phyloP scores from a whole-genome alignment of 2,797 vertebrate genomes.

The Coregonus ussuriensis region DNA sequence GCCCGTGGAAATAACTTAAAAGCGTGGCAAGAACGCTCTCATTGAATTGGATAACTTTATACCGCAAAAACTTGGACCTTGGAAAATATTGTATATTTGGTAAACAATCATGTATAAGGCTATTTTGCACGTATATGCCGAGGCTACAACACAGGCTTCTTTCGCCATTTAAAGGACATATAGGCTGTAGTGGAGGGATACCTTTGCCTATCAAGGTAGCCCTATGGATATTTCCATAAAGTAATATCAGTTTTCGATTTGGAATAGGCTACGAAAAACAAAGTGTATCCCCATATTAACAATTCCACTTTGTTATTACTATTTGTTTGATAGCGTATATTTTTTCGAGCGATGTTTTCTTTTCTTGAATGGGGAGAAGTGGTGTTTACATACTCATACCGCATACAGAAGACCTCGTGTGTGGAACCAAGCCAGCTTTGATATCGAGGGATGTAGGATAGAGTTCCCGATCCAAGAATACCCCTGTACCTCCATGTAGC shows the following conservation, averaged over 20 bases:
- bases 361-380: conserved; percentile 37
- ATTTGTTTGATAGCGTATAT: conserved; percentile 8
- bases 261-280: conserved; percentile 80
- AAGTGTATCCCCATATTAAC: not conserved
- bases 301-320: not conserved
- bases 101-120: not conserved
- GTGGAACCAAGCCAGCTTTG: conserved; percentile 22
- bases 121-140: conserved; percentile 46
- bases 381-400: conserved; percentile 54
- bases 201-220: conserved; percentile 56
- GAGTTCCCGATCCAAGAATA: conserved; percentile 20
- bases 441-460: not conserved
- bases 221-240: conserved; percentile 31
- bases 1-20: conserved; percentile 55
- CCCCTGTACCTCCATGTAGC: not conserved
- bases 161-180: conserved; percentile 72
- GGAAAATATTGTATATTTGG: conserved; percentile 46
- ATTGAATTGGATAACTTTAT: conserved; percentile 16
- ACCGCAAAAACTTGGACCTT: not conserved
- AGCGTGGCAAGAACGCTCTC: conserved; percentile 26
- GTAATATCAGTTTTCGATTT: conserved; percentile 67
- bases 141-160: conserved; percentile 50
- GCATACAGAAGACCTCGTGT: conserved; percentile 57
- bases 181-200: conserved; percentile 55
- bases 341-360: conserved; percentile 24